A percentile compares a stretch with the other conserved stretches of the same genome.
Conservation (phyloP, 2,797 vertebrate genomes). For the Xiphorhynchus erythropygius region DNA sequence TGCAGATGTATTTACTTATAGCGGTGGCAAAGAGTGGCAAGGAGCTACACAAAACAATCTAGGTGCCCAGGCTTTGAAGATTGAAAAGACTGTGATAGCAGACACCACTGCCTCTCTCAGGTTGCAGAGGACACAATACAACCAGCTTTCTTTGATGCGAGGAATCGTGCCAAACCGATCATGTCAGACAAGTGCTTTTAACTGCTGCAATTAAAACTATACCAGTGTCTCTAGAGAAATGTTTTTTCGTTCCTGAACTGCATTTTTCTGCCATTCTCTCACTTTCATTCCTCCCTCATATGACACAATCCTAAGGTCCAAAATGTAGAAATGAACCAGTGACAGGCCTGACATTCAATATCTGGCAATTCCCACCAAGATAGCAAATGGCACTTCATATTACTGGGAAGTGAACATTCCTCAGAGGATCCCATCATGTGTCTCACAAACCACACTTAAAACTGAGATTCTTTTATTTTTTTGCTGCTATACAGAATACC, state of each 20-base stretch:
- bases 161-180: neutral
- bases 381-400: slow-evolving; percentile 21
- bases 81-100: neutral
- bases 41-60: neutral
- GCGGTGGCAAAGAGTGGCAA: neutral
- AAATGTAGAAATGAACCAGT: slow-evolving; percentile 20
- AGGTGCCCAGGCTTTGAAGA: neutral
- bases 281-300: neutral
- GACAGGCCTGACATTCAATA: slow-evolving; percentile 42
- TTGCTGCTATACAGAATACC: neutral
- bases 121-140: neutral
- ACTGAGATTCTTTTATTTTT: neutral
- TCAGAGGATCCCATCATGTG: slow-evolving; percentile 23
- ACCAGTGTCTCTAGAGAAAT: neutral
- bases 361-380: slow-evolving; percentile 26
- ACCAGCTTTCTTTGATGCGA: neutral
- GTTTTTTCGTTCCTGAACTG: neutral
- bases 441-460: neutral
- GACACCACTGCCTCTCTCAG: neutral
- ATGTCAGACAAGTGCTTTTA: neutral
- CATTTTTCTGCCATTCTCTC: neutral
- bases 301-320: slow-evolving; percentile 8
- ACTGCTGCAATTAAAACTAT: slow-evolving; percentile 30
- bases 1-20: neutral
- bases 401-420: slow-evolving; percentile 45